These are phyloP conservation scores for Noctua janthina DNA, from an alignment of 2,888 invertebrate genomes.

Conservation along the genomic window DNA sequence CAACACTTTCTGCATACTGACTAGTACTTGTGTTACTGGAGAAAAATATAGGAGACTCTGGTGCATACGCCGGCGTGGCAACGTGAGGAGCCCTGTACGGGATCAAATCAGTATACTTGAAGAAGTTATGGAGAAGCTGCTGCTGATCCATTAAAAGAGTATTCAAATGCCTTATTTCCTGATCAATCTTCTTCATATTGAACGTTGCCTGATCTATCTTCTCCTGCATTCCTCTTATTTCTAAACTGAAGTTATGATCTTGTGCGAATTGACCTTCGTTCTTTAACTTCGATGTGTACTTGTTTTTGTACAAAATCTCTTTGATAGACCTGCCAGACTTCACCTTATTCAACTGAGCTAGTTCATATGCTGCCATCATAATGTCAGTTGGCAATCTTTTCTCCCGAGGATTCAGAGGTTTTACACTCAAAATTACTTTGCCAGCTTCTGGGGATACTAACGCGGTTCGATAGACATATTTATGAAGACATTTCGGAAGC, in stretches of 20 bases:
- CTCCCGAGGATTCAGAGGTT: slow-evolving; percentile 95
- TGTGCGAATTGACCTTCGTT: slow-evolving; percentile 86
- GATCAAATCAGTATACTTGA: slow-evolving; percentile 76
- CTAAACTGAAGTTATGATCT: slow-evolving; percentile 89
- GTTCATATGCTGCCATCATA: slow-evolving; percentile 94
- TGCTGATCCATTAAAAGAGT: slow-evolving; percentile 86
- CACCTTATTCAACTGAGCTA: slow-evolving; percentile 93
- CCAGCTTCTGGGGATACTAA: slow-evolving; percentile 95
- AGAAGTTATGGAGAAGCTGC: slow-evolving; percentile 80
- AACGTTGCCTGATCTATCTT: slow-evolving; percentile 93
- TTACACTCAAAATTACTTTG: slow-evolving; percentile 95
- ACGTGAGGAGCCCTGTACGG: slow-evolving; percentile 74
- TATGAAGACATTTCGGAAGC: slow-evolving; percentile 93
- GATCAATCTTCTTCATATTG: slow-evolving; percentile 92
- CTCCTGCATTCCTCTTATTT: slow-evolving; percentile 91
- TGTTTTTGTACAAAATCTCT: slow-evolving; percentile 90
- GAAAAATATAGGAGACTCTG: slow-evolving; percentile 83
- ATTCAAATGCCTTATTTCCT: slow-evolving; percentile 93
- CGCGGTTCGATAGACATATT: slow-evolving; percentile 94
- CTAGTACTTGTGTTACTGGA: slow-evolving; percentile 68
- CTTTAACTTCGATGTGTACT: slow-evolving; percentile 91
- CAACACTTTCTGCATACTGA: slow-evolving; percentile 64
- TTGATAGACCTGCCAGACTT: slow-evolving; percentile 92
- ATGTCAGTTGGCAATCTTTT: slow-evolving; percentile 95
- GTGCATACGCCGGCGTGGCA: slow-evolving; percentile 74